Conservation (phyloP, 2,113 vertebrate genomes). For the Zosterops hypoxanthus region DNA sequence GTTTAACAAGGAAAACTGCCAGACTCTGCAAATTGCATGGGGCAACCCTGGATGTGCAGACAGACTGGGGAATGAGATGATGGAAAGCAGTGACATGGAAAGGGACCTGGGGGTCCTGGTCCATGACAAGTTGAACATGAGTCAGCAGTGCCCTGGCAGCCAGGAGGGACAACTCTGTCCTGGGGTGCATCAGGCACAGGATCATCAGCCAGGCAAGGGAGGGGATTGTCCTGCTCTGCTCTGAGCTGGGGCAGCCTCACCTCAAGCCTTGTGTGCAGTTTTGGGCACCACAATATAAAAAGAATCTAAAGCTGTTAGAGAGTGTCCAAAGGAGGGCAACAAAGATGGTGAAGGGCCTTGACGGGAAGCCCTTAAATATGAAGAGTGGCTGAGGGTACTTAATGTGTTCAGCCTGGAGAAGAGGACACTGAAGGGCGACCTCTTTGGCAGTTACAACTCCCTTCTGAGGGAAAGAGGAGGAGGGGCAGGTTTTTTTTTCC, state of each 20-base stretch:
- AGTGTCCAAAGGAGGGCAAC: neutral
- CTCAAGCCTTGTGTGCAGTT: neutral
- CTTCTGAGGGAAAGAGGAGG: neutral
- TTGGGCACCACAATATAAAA: too few species aligned
- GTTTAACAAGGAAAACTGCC: neutral
- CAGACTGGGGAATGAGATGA: neutral
- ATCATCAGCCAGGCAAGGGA: accelerated
- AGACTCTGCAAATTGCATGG: neutral
- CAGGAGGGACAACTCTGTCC: neutral
- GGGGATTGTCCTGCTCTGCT: neutral
- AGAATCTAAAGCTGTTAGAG: neutral
- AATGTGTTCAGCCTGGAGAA: neutral
- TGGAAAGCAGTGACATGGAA: neutral
- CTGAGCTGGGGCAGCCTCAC: accelerated
- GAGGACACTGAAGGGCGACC: neutral
- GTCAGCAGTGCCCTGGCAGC: neutral
- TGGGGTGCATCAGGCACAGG: neutral
- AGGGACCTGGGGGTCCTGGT: neutral
- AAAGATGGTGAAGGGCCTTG: neutral
- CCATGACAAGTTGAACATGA: accelerated
- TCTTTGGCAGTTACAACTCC: accelerated
- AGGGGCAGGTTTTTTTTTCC: neutral
- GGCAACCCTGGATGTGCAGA: neutral
- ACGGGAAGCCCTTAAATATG: neutral
- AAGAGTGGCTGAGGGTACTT: neutral